These are phyloP conservation scores for Sebastes trivittatus DNA, from an alignment of 2,797 vertebrate genomes.

Conservation along the genomic window DNA sequence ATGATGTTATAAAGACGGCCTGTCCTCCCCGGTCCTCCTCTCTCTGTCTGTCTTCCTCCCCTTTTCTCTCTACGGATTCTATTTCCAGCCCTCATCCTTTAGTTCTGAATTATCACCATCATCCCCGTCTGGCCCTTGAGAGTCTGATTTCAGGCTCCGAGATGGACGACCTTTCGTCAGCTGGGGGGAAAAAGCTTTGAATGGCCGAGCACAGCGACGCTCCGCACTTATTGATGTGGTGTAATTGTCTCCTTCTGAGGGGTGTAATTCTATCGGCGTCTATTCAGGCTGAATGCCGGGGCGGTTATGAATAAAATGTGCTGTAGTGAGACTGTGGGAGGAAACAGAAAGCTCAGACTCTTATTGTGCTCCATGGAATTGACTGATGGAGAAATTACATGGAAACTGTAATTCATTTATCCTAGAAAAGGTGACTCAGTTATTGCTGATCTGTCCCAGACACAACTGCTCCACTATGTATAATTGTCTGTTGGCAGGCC, in stretches of 20 bases:
- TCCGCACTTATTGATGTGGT: slow-evolving; percentile 31
- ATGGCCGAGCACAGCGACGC: slow-evolving; percentile 16
- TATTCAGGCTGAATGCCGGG: slow-evolving; percentile 32
- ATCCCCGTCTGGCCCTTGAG: slow-evolving; percentile 25
- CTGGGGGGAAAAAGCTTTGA: slow-evolving; percentile 6
- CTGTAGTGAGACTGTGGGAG: neutral
- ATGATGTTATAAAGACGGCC: neutral
- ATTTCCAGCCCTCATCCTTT: slow-evolving; percentile 53
- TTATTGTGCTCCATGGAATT: neutral
- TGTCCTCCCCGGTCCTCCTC: neutral
- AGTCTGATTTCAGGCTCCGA: slow-evolving; percentile 53
- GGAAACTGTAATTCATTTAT: neutral
- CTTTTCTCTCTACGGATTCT: neutral
- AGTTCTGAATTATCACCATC: slow-evolving; percentile 44
- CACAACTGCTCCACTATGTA: no score
- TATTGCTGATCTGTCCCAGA: neutral
- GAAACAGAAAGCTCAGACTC: neutral
- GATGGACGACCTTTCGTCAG: slow-evolving; percentile 51
- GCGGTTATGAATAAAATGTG: slow-evolving; percentile 33
- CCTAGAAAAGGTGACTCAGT: neutral
- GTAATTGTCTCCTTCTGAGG: slow-evolving; percentile 56
- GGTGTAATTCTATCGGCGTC: slow-evolving; percentile 47
- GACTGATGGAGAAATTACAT: slow-evolving; percentile 9
- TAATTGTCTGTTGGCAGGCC: no score
- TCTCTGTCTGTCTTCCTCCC: neutral